Evolutionary conservation across 2,888 invertebrate species (phyloP), one percentile per base, ranked within the genome.

Genomic region (Diaprepes abbreviatus): DNA sequence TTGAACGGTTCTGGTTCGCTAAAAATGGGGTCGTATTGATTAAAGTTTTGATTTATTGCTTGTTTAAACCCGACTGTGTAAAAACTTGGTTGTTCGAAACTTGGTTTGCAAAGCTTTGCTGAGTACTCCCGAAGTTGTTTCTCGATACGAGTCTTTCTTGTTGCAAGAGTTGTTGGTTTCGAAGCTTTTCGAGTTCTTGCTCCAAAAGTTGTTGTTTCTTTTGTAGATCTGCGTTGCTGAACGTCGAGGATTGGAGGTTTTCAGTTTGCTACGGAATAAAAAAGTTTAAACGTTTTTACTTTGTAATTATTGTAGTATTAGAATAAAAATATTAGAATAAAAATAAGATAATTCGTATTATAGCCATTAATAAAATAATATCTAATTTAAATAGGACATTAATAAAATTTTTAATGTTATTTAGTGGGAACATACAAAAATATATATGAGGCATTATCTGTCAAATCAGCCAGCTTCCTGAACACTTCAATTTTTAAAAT

Each of bases 101-200:
- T 19, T 7, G 17, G 38, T 52, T 35, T 19, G 16, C 40, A 4
- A 31, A 38, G 16, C 14, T 19, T 19, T 33, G 50, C 5, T 24
- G 28, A 6, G 6, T 35, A 31, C 21, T 9, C 9, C 9, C 28
- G 19, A 21, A 16, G 17, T 33, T 58, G 36, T 43, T 57, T 38
- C 59, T 38, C 6, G 45, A 28, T 35, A 77, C 66, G 31, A 77
- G 60, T 38, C 17, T 40, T 38, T 72, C 50, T 45, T 65, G 63
- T 28, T 79, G 76, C 70, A 81, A 77, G 66, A 84, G 83, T 66
- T 85, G 78, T 43, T 89, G 87, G 66, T 88, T 87, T 69, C 81
- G 78, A 14, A 92, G 82, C 66, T 89, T 84, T 9, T 86, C 87
- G 54, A 93, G 87, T 80, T 93, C 92, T 73, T 91, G 89, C 79